phyloP scores from a whole-genome alignment of 2,113 vertebrate species.

The Isurus oxyrinchus region DNA sequence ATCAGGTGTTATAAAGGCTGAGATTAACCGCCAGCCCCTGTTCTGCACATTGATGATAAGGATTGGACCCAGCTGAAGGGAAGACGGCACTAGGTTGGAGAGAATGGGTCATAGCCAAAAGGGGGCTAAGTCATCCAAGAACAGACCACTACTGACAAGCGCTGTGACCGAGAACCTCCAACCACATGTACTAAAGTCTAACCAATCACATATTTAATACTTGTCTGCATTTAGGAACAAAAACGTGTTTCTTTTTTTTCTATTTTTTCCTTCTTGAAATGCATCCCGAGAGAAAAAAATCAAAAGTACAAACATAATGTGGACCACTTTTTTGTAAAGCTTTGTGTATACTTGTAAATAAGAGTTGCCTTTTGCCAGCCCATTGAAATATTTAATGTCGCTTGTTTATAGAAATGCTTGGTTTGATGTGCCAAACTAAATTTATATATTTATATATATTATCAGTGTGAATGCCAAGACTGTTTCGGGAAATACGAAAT shows the following conservation, averaged over 20 bases:
- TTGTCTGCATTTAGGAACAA: slow-evolving; percentile 45
- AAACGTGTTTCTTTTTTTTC: slow-evolving; percentile 43
- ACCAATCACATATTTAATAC: slow-evolving; percentile 53
- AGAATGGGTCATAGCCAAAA: background rate
- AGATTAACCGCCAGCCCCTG: slow-evolving; percentile 27
- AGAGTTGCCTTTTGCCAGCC: slow-evolving; percentile 66
- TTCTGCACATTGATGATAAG: slow-evolving; percentile 24
- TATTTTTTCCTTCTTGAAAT: slow-evolving; percentile 43
- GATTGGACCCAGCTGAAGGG: slow-evolving; percentile 36
- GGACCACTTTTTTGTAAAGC: slow-evolving; percentile 73
- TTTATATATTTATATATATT: slow-evolving; percentile 89
- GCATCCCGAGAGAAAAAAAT: slow-evolving; percentile 44
- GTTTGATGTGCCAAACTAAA: slow-evolving; percentile 80
- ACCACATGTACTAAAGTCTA: slow-evolving; percentile 46
- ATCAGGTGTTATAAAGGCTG: slow-evolving; percentile 77
- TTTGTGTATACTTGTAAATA: slow-evolving; percentile 77
- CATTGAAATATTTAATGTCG: slow-evolving; percentile 78
- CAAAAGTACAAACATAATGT: slow-evolving; percentile 55
- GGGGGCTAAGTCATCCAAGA: background rate
- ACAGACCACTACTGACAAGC: background rate
- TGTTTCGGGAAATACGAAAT: slow-evolving; percentile 67
- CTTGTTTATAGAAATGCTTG: slow-evolving; percentile 56
- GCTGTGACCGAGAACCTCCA: slow-evolving; percentile 43
- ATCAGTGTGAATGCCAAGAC: slow-evolving; percentile 64
- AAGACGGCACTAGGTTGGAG: background rate